A percentile compares a stretch with the other conserved stretches of the same genome.
These are phyloP conservation scores for Sepioteuthis lessoniana DNA, from an alignment of 2,888 invertebrate species.

Conservation along the genomic window DNA sequence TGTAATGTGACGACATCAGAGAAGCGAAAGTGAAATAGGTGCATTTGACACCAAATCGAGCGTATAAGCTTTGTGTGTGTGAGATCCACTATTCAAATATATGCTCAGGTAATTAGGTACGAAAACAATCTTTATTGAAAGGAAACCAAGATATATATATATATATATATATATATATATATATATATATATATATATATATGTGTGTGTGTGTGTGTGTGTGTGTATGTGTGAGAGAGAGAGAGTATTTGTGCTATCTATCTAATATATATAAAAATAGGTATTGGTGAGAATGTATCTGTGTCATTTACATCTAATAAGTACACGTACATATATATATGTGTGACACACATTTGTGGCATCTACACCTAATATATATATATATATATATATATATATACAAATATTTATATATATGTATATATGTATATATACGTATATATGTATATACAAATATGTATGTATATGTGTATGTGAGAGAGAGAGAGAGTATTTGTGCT, in stretches of 20 bases:
- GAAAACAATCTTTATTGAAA: background rate
- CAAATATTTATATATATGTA: too few species aligned
- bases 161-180: background rate
- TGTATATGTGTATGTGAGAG: too few species aligned
- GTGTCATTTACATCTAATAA: too few species aligned
- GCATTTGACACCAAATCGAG: background rate
- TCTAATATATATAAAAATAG: too few species aligned
- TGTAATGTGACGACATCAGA: background rate
- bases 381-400: too few species aligned
- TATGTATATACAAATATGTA: too few species aligned
- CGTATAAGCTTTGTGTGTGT: background rate
- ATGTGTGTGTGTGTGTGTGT: background rate
- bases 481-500: too few species aligned
- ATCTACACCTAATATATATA: background rate
- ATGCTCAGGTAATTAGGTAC: background rate
- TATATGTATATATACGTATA: too few species aligned
- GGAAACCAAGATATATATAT: background rate
- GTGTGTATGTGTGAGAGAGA: too few species aligned
- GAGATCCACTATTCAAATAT: background rate
- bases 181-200: background rate
- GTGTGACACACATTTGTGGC: too few species aligned
- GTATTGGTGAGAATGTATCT: too few species aligned
- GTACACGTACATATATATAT: background rate
- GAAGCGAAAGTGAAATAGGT: background rate
- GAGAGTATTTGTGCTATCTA: too few species aligned